Percentiles rank a stretch among this genome's conserved stretches.
Conservation (phyloP, 2,797 vertebrate species). For the Xenentodon cancila region DNA sequence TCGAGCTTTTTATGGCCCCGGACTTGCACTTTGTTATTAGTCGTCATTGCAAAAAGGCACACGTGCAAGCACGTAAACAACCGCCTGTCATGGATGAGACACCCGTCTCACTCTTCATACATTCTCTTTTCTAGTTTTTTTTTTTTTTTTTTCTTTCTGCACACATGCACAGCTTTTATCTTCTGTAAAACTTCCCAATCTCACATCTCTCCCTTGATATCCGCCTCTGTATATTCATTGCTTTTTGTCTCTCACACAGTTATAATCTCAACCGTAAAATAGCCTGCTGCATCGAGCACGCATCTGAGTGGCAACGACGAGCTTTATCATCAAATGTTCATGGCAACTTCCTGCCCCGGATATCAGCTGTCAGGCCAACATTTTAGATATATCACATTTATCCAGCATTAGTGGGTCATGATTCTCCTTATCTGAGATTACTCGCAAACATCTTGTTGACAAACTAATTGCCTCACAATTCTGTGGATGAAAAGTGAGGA, state of each 20-base stretch:
- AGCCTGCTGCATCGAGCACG: constrained; percentile 46
- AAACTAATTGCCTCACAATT: constrained; percentile 36
- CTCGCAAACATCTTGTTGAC: constrained; percentile 63
- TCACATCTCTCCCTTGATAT: constrained; percentile 21
- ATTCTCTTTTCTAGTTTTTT: not conserved
- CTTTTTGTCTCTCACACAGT: constrained; percentile 22
- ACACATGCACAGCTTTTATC: constrained; percentile 25
- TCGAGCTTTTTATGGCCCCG: constrained; percentile 63
- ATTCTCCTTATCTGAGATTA: constrained; percentile 66
- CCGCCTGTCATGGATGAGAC: constrained; percentile 17
- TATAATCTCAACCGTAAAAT: constrained; percentile 50
- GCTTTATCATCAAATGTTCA: constrained; percentile 54
- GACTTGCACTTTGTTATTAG: constrained; percentile 67
- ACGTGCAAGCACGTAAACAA: constrained; percentile 9
- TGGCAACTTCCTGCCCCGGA: constrained; percentile 34
- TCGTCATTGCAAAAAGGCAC: constrained; percentile 33
- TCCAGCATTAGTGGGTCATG: constrained; percentile 60
- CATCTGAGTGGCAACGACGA: constrained; percentile 49
- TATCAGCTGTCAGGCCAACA: constrained; percentile 40
- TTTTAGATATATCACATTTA: constrained; percentile 58
- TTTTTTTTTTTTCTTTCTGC: constrained; percentile 13
- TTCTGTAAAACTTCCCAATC: constrained; percentile 10
- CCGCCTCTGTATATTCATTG: constrained; percentile 26
- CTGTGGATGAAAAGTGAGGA: constrained; percentile 35
- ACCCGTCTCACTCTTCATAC: constrained; percentile 32